A percentile compares a stretch with the other conserved stretches of the same genome.
Conservation (phyloP, 2,113 vertebrate genomes). For the Chionomys nivalis region DNA sequence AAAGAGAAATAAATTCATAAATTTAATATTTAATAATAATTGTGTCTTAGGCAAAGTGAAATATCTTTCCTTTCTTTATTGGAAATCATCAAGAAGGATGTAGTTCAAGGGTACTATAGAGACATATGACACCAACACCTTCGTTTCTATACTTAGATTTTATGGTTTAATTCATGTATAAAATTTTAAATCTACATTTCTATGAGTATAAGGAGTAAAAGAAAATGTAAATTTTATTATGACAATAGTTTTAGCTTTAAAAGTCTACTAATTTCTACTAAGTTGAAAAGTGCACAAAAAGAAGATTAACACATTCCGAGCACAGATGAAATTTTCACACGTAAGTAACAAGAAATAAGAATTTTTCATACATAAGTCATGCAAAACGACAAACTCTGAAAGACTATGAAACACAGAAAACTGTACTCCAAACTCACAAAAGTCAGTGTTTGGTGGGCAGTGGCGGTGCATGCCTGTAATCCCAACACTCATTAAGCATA, state of each 20-base stretch:
- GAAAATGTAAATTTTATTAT: neutral
- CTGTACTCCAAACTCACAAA: neutral
- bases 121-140: rapidly evolving
- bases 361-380: neutral
- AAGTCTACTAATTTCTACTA: neutral
- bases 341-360: neutral
- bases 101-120: no score
- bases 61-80: neutral
- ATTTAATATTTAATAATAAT: slow-evolving; percentile 6
- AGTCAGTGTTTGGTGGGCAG: neutral
- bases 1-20: slow-evolving; percentile 4
- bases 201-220: neutral
- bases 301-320: neutral
- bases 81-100: rapidly evolving
- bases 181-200: neutral
- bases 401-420: neutral
- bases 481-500: no score
- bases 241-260: neutral
- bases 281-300: neutral
- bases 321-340: neutral
- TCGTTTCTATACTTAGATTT: neutral
- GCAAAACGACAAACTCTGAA: neutral
- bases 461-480: no score
- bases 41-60: neutral
- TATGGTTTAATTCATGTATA: neutral